Conservation (phyloP, 1,140 invertebrate species). For the Drosophila baimaii region DNA sequence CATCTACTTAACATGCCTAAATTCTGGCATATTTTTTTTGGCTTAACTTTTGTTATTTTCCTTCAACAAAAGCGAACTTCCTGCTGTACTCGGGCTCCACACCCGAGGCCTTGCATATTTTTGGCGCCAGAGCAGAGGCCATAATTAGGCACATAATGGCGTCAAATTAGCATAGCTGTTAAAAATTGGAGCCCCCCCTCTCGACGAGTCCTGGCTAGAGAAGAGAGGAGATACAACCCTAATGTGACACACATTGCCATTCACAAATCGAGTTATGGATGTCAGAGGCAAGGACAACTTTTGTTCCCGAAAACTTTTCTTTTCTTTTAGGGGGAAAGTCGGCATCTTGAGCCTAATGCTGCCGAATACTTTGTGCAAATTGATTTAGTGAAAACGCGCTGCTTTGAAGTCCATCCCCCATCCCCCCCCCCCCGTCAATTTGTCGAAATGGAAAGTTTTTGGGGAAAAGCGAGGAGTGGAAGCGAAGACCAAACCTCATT, state of each 20-base stretch:
- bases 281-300: conserved; percentile 57
- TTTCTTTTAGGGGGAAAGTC: neutral
- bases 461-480: too few relatives aligned
- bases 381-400: conserved; percentile 70
- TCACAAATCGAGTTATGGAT: conserved; percentile 69
- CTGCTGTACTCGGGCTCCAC: conserved; percentile 3
- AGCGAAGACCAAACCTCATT: conserved; percentile 53
- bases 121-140: neutral
- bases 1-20: neutral
- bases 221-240: conserved; percentile 1
- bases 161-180: conserved; percentile 62
- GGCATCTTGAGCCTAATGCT: conserved; percentile 37
- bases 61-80: conserved; percentile 4
- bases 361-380: conserved; percentile 71
- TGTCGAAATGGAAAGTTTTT: conserved; percentile 52
- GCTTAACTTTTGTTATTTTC: neutral
- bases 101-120: neutral
- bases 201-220: neutral
- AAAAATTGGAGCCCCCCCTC: conserved; percentile 40
- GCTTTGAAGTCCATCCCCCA: conserved; percentile 63
- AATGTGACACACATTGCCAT: conserved; percentile 48
- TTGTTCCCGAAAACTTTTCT: conserved; percentile 35
- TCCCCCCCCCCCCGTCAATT: conserved; percentile 44
- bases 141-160: conserved; percentile 71
- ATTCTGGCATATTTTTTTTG: neutral